phyloP scores from a whole-genome alignment of 1,140 invertebrate genomes.

The Brachionus manjavacas region DNA sequence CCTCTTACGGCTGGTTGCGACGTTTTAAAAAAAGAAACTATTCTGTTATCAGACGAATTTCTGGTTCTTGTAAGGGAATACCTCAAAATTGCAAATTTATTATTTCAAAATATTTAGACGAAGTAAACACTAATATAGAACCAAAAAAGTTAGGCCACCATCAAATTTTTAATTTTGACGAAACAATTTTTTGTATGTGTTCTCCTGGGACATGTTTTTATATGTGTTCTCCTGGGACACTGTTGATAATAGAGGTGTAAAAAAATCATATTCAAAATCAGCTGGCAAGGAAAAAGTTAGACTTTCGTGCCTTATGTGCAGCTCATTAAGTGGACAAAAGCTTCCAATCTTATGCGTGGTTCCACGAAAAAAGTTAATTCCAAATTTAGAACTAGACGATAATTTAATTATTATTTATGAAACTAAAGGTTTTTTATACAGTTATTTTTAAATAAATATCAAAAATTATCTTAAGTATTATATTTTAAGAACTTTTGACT shows the following conservation, averaged over 20 bases:
- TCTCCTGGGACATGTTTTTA: not conserved
- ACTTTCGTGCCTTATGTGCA: not conserved
- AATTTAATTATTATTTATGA: conserved; percentile 21
- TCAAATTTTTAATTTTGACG: no score
- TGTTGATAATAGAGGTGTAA: conserved; percentile 5
- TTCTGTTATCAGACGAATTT: not conserved
- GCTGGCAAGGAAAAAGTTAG: conserved; percentile 16
- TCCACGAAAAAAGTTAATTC: not conserved
- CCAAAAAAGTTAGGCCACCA: not conserved
- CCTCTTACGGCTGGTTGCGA: conserved; percentile 8
- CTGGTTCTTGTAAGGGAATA: conserved; percentile 13
- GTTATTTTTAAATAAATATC: not conserved
- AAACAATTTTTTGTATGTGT: no score
- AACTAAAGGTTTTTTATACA: not conserved
- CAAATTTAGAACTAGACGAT: not conserved
- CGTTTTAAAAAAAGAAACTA: not conserved
- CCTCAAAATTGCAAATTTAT: not conserved
- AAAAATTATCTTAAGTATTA: conserved; percentile 2
- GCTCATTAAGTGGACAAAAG: not conserved
- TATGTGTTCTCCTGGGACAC: no score
- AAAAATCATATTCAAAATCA: conserved; percentile 7
- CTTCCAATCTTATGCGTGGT: not conserved
- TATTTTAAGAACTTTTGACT: conserved; percentile 17
- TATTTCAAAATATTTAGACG: not conserved
- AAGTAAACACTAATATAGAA: not conserved